phyloP scores from a whole-genome alignment of 2,113 vertebrate genomes.

The Muntiacus reevesi region DNA sequence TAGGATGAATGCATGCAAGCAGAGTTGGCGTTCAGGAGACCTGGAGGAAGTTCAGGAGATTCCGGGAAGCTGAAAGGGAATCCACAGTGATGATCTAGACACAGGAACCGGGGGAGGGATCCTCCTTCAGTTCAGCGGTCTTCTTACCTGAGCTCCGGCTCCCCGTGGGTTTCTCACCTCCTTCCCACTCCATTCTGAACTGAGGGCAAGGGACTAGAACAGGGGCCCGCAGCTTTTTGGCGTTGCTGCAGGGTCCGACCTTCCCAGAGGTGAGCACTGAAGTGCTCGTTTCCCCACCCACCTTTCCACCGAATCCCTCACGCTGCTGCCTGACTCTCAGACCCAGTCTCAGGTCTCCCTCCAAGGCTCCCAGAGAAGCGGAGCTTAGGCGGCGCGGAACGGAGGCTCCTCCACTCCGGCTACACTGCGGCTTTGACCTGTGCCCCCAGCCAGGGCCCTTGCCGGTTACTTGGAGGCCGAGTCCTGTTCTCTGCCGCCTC shows the following conservation, averaged over 20 bases:
- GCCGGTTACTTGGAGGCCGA: rapidly evolving
- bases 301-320: neutral
- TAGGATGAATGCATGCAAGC: neutral
- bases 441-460: no score
- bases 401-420: neutral
- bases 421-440: neutral
- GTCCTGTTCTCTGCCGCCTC: neutral
- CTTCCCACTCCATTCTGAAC: neutral
- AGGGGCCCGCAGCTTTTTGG: neutral
- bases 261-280: rapidly evolving
- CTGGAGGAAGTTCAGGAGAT: neutral
- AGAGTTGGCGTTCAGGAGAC: neutral
- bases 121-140: neutral
- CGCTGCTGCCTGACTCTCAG: rapidly evolving
- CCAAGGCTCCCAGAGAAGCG: neutral
- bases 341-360: rapidly evolving
- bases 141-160: neutral
- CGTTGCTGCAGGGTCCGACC: neutral
- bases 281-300: neutral
- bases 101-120: neutral
- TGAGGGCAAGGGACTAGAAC: rapidly evolving
- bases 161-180: rapidly evolving
- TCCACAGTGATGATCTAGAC: neutral
- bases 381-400: neutral
- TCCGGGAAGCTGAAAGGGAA: neutral